Base-by-base conservation (phyloP, 2,797 vertebrate species). In the Salmo trutta region DNA sequence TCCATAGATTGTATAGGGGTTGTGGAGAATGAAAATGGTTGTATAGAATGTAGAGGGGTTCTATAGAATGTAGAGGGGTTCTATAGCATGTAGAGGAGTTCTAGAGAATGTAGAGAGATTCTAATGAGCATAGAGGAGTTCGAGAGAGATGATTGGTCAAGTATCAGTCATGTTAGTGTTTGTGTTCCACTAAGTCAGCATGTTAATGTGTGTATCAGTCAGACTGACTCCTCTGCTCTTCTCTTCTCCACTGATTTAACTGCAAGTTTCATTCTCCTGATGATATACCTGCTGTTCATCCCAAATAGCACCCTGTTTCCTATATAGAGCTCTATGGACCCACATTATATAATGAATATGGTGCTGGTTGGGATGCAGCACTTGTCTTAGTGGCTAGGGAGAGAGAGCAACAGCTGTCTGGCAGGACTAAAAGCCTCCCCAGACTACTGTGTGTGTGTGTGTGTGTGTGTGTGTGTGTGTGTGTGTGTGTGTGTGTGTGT, bases 401-500 rank as follows among this genome's bases (percentile, higher is more conserved):
- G 15, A 67, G 19, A 62, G 29, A 31, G 14, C 65, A 67, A 16
- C 27, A 67, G 27, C 65, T 56, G 54, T 54, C 53, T 66, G 24
- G 64, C 10, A 16, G 15, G 29, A 67, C 65, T 67, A 67, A 67
- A 67, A 67, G 29, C 15, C 65, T 31, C 65, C 33, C 16, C 65
- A 14, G 62, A 29, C 0, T 65, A 24, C 31, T 65, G 24, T 65
- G 62, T 15, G 62, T 27, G 62, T 64, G 29, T 21, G 27, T 3
- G 27, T 21, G 62, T 65, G 64, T 27, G 21, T 66, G 27, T 27
- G 21, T 29, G 59, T 24, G 59, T 24, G 56, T 62, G 56, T 62
- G 51, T 66, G 62, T 64, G 62, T 10, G 56, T 62, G 56, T 62
- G 56, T 62, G 21, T 64, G 59, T 21, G 59, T 64, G 59, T 64